Base-by-base conservation (phyloP, 2,888 invertebrate species). In the Drosophila rubida region DNA sequence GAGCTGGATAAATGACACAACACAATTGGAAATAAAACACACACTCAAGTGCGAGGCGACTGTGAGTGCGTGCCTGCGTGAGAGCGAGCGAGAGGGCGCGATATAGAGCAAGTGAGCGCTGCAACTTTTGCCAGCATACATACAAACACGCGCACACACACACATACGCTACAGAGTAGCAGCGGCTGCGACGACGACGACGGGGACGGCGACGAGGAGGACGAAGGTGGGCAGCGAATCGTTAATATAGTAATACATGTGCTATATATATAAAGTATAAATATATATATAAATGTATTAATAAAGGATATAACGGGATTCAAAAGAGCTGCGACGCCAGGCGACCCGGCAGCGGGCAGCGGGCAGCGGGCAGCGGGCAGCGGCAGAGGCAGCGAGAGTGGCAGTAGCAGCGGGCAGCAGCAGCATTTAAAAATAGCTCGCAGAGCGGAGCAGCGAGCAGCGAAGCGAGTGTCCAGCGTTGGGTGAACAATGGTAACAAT, bases 401-500 rank as follows among this genome's bases (percentile, higher is more conserved):
- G 27, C 30, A 11, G 11, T 9, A 30, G 11, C 32, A n/a, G n/a
- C 30, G n/a, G 30, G n/a, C 46, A 32, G 45, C 45, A 13, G 16
- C n/a, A 25, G 37, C 46, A 51, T 48, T 41, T 74, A 69, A 65
- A 71, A 72, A 74, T 72, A 69, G 74, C 70, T 67, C 39, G 44
- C 46, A 58, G 66, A 57, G 58, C 60, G 13, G 7, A 37, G 35
- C 32, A 64, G 65, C 51, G 39, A 41, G 44, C 44, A 44, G 9
- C 4, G 54, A 11, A 62, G 62, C 64, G 39, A 16, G 54, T 39
- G 16, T 46, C 37, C 54, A 70, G 35, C 53, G 46, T 35, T 49
- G 46, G 53, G 62, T 68, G 57, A 63, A 89, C 87, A 89, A 91
- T 89, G 92, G 92, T 92, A 90, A 92, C 92, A 78, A 92, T 92